phyloP scores from a whole-genome alignment of 2,797 vertebrate genomes.

The Scarus forsteni region DNA sequence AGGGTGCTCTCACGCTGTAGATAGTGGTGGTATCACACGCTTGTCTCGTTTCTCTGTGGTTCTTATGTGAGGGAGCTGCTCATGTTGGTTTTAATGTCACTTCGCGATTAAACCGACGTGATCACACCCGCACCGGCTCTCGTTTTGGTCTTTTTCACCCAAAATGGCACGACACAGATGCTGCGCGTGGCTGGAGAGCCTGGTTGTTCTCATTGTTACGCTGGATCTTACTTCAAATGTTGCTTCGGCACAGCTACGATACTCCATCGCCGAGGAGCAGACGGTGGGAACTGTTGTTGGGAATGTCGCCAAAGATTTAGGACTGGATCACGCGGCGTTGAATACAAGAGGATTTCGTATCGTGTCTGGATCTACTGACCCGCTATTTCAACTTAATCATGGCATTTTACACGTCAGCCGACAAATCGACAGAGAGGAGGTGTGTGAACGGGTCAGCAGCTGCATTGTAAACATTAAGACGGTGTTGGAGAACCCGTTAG shows the following conservation, averaged over 20 bases:
- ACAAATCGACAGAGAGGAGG: slow-evolving; percentile 75
- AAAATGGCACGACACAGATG: slow-evolving; percentile 42
- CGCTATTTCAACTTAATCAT: slow-evolving; percentile 66
- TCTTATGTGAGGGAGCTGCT: neutral
- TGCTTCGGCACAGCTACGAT: slow-evolving; percentile 70
- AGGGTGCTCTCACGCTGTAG: neutral
- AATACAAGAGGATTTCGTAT: slow-evolving; percentile 77
- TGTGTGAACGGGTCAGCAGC: slow-evolving; percentile 58
- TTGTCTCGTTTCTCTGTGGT: neutral
- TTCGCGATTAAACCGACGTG: neutral
- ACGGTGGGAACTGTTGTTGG: slow-evolving; percentile 70
- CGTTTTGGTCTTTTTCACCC: neutral
- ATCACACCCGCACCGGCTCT: neutral
- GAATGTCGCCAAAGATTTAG: slow-evolving; percentile 77
- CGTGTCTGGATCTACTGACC: slow-evolving; percentile 73
- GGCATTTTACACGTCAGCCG: slow-evolving; percentile 63
- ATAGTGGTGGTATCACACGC: slow-evolving; percentile 4
- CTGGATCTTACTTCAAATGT: slow-evolving; percentile 27
- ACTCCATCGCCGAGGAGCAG: slow-evolving; percentile 76
- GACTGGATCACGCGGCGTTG: slow-evolving; percentile 73
- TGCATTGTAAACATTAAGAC: slow-evolving; percentile 83
- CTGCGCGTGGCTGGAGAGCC: neutral
- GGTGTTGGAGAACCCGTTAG: slow-evolving; percentile 82
- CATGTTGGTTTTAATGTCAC: neutral
- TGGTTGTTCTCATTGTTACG: slow-evolving; percentile 30